A percentile compares a stretch with the other conserved stretches of the same genome.
Evolutionary conservation across 2,888 invertebrate species (phyloP).

Genomic region (Silvanus unidentatus): DNA sequence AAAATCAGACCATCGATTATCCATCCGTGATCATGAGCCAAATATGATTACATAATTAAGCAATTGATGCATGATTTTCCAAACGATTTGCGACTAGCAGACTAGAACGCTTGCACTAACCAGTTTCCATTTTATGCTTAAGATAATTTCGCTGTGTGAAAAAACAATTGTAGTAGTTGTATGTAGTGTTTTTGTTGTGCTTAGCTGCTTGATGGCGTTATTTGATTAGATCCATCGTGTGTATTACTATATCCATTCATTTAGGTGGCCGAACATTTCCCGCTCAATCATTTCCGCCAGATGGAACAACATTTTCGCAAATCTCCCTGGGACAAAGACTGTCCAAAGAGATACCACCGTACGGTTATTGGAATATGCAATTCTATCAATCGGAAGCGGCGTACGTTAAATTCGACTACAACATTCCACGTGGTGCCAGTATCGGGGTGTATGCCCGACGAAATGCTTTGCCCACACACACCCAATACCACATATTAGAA

Average conservation of each 20-base stretch:
- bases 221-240: too few species aligned
- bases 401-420: constrained; percentile 91
- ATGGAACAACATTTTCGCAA: constrained; percentile 87
- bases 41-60: too few species aligned
- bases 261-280: constrained; percentile 82
- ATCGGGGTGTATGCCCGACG: constrained; percentile 93
- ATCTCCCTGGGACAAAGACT: constrained; percentile 81
- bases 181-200: too few species aligned
- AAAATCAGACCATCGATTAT: too few species aligned
- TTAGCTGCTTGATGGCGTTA: too few species aligned
- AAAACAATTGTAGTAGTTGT: too few species aligned
- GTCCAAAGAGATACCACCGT: constrained; percentile 84
- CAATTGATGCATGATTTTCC: too few species aligned
- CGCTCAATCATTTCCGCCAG: constrained; percentile 85
- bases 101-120: too few species aligned
- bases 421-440: constrained; percentile 83
- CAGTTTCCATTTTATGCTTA: too few species aligned
- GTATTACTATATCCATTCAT: background rate
- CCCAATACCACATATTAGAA: constrained; percentile 93
- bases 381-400: constrained; percentile 92
- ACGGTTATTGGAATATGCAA: constrained; percentile 96
- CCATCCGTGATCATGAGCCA: too few species aligned
- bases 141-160: too few species aligned
- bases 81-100: too few species aligned
- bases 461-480: constrained; percentile 91